phyloP scores from a whole-genome alignment of 1,140 invertebrate genomes.

The Drosophila repletoides region DNA sequence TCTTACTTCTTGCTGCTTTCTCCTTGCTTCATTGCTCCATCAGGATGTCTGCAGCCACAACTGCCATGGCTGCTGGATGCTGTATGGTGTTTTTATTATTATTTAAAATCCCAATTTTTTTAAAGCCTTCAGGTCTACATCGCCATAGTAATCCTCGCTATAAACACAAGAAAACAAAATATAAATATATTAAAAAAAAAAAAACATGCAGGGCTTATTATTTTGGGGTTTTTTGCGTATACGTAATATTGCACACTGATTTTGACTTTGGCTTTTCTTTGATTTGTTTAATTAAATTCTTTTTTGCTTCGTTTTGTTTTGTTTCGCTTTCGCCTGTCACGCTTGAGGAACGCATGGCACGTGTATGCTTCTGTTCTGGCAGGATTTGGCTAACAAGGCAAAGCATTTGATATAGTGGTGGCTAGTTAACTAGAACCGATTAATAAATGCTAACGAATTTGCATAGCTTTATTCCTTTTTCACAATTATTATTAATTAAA shows the following conservation, averaged over 20 bases:
- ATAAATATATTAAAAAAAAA: constrained; percentile 53
- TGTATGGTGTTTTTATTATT: constrained; percentile 20
- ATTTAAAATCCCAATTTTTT: constrained; percentile 89
- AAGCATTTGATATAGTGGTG: too few relatives aligned
- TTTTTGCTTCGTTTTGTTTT: constrained; percentile 26
- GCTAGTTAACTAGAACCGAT: too few relatives aligned
- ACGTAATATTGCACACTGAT: constrained; percentile 39
- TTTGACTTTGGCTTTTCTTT: constrained; percentile 42
- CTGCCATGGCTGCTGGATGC: constrained; percentile 34
- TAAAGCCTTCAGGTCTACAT: constrained; percentile 90
- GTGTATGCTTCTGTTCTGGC: not conserved
- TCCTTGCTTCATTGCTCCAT: constrained; percentile 7
- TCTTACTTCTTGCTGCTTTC: constrained; percentile 24
- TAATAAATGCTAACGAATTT: too few relatives aligned
- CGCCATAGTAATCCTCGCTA: constrained; percentile 93
- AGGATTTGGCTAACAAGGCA: not conserved
- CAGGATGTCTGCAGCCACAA: constrained; percentile 1
- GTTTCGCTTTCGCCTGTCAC: constrained; percentile 27
- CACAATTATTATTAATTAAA: too few relatives aligned
- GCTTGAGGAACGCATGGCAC: constrained; percentile 42
- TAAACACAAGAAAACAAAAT: constrained; percentile 81
- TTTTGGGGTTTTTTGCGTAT: constrained; percentile 27
- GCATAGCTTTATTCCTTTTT: too few relatives aligned
- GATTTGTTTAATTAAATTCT: constrained; percentile 76
- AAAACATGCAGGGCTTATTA: constrained; percentile 7